Evolutionary conservation across 2,797 vertebrate genomes (phyloP), one percentile per base, ranked within the genome.

Genomic region (Hippocampus kuda): DNA sequence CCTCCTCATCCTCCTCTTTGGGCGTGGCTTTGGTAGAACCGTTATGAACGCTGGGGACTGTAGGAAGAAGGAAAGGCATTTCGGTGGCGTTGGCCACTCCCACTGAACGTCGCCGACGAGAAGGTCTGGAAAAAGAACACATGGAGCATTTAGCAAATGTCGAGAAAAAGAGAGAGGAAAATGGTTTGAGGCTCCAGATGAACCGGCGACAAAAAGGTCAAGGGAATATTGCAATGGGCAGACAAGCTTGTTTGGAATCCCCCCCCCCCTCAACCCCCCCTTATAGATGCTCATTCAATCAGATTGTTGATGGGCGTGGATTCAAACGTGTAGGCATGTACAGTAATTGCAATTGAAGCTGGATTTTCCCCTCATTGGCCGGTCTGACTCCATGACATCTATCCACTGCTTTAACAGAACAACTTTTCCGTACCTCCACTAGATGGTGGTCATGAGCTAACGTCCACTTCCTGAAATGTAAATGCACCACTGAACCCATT

Each of bases 41-140:
- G 5, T 90, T 91, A 6, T 49, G 72, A 22, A 87, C 75, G 48
- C 78, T 78, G 30, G 87, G 75, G 0, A 82, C 72, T 0, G 87
- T 68, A 1, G 92, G 91, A 9, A 90, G 84, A 1, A 86, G 75
- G 16, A 83, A 74, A 9, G 84, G 73, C 3, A 49, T 34, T 6
- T 78, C 67, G 0, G 93, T 96, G 82, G 85, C 73, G 0, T 97
- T 97, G 4, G 89, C 92, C 3, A 91, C 75, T 0, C 91, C 91
- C 38, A 92, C 87, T 0, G 96, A 93, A 66, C 95, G 94, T 12
- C 95, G 91, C 0, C 94, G 91, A 6, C 91, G 93, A 26, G 92
- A 84, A 0, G 94, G 92, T 81, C 96, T 99, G 72, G 3, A 73
- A 34, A 67, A 69, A 65, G 3, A 71, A 66, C 27, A 26, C 30